Base-by-base conservation (phyloP, 37 sponge, comb jelly and placozoan genomes). In the Spongilla lacustris region DNA sequence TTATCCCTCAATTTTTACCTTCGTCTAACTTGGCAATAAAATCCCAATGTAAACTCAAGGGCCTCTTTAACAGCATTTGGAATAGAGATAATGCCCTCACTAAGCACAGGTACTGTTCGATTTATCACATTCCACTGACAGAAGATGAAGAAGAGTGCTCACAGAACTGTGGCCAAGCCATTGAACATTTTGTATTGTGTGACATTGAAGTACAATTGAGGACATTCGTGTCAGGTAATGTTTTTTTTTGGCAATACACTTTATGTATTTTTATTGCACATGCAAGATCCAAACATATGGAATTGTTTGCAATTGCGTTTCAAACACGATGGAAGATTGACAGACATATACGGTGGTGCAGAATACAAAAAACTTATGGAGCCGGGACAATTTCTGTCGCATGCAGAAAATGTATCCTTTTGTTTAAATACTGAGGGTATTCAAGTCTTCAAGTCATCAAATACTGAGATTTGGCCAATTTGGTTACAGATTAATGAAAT, bases 1-100 rank as follows among this genome's bases (percentile, higher is more conserved):
- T 58, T 58, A 58, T 58, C 58, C 58, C 58, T 58, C 58, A 58
- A 58, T 58, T 58, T 58, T 58, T 58, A 58, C 58, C 58, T 58
- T 58, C 58, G 19, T 58, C 58, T 58, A 58, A 58, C 58, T 58
- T 58, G 58, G 58, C 58, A 58, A 58, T 58, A 58, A 58, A 58
- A 58, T 58, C 58, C 58, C 58, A 13, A 58, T 14, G 19, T 58
- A 58, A 58, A 58, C 58, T 58, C 14, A 58, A 58, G 58, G 58
- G 58, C 58, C 58, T 58, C 58, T 58, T 58, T 58, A 58, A 58
- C 58, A 58, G 19, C 58, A 58, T 58, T 58, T 58, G 58, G 58
- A 58, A 58, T 14, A 58, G 58, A 58, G 58, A 58, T 58, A 17
- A 17, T 1, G 21, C 58, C 58, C 58, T 58, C 58, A 58, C 19